phyloP scores from a whole-genome alignment of 2,888 invertebrate genomes.

The Azorinus chamasolen region DNA sequence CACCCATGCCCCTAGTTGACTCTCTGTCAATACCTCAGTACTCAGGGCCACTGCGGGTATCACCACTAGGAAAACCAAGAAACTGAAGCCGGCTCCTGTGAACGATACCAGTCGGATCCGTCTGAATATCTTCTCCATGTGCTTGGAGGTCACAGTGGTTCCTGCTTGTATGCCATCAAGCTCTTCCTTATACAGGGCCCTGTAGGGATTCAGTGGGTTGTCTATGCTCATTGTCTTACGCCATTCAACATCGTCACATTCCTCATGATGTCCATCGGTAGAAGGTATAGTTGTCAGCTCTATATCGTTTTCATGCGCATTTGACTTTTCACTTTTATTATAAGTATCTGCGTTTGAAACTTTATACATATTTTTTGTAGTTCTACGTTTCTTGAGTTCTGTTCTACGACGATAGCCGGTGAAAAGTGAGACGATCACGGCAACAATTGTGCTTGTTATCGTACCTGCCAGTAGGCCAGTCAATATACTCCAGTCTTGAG shows the following conservation, averaged over 20 bases:
- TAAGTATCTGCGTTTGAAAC: too few relatives aligned
- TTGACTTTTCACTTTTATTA: too few relatives aligned
- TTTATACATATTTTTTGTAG: too few relatives aligned
- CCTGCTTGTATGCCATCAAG: slow-evolving; percentile 59
- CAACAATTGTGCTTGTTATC: slow-evolving; percentile 68
- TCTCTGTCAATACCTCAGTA: slow-evolving; percentile 34
- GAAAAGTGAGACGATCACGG: slow-evolving; percentile 73
- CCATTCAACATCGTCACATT: slow-evolving; percentile 67
- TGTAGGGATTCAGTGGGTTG: slow-evolving; percentile 77
- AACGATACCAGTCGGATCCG: slow-evolving; percentile 21
- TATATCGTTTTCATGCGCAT: too few relatives aligned
- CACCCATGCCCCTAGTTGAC: slow-evolving; percentile 42
- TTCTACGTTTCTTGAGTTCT: neutral
- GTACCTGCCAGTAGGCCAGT: slow-evolving; percentile 73
- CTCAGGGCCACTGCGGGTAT: slow-evolving; percentile 43
- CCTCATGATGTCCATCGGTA: neutral
- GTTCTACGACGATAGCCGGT: slow-evolving; percentile 7
- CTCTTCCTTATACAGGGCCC: slow-evolving; percentile 68
- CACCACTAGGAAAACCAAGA: slow-evolving; percentile 36
- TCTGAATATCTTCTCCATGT: slow-evolving; percentile 49
- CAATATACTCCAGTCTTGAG: slow-evolving; percentile 75
- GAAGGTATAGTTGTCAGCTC: too few relatives aligned
- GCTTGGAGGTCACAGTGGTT: slow-evolving; percentile 25
- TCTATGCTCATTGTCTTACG: slow-evolving; percentile 76
- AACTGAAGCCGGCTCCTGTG: slow-evolving; percentile 25